Evolutionary conservation across 1,140 invertebrate species (phyloP), one percentile per base, ranked within the genome.

Genomic region (Bilobella aurantiaca): DNA sequence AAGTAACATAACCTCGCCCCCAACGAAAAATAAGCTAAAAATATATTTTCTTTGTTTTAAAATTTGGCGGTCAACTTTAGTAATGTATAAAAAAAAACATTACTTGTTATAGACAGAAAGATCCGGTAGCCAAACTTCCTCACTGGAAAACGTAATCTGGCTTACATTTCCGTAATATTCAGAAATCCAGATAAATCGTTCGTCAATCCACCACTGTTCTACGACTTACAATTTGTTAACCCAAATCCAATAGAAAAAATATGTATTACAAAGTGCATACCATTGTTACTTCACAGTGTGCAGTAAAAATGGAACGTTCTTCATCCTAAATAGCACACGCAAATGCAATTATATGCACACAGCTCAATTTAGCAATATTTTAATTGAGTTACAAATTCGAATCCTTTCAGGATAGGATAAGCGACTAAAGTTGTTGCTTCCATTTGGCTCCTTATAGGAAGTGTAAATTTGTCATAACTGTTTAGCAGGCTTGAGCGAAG

Each of bases 91-190:
- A 42, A 42, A 14, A 30, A 59, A 12, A 12, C 31, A 60, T 73
- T 72, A 78, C 77, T 77, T 79, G 67, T 79, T 79, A 56, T 77
- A 79, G 21, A 79, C 75, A 14, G 75, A 69, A 30, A 79, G 69
- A 72, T 79, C 78, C 3, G 78, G 78, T 63, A 74, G 74, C 78
- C 78, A 79, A 29, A 80, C 68, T 66, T 75, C 75, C 30, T 73
- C 61, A 1, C 74, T 65, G 14, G 74, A 75, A 30, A 79, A 76
- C 30, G 77, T 70, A 12, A 79, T 76, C 28, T 62, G 58, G 16
- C 72, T 73, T 8, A 79, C 57, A 57, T 75, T 75, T 30, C 74
- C 76, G 68, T 74, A 80, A 5, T 74, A 64, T 18, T 64, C 63
- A 12, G 73, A 73, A 64, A 79, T 73, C 78, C 78, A 79, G 30